Base-by-base conservation (phyloP, 2,113 vertebrate genomes). In the Chaetorhynchus papuensis region DNA sequence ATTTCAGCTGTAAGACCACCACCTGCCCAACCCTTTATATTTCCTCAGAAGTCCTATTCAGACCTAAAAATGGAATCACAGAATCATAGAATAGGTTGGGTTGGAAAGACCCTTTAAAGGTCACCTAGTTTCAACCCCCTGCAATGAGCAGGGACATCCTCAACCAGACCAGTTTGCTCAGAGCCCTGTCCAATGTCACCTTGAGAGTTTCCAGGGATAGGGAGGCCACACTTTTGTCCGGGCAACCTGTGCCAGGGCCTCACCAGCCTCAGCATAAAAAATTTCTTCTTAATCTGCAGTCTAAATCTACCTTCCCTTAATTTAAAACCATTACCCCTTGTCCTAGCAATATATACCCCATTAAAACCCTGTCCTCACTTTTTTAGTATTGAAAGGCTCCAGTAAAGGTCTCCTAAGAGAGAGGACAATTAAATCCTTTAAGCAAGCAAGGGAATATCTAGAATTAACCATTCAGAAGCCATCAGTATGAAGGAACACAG, bases 401-500 rank as follows among this genome's bases (percentile, higher is more conserved):
- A 49, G 27, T 33, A 24, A 54, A 66, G 17, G 27, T 57, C 30
- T 28, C 42, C 42, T 10, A 10, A 22, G 56, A 60, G 17, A 45
- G 10, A 50, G 11, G 5, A 20, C 3, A 66, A 71, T 53, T n/a
- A 66, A 44, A 72, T 53, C 47, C 12, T 80, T 66, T 47, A 66
- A 77, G 56, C 3, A 52, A 88, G 16, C 6, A 19, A 66, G 6
- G 7, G 3, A 87, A 20, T 30, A 57, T 15, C 35, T 50, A 23
- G 8, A 86, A 66, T 80, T 76, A 86, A 63, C 59, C 17, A 70
- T 28, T 81, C 20, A 83, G 54, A 78, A 89, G 11, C 4, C 83
- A 31, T 13, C 13, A 9, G 10, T 9, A n/a, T 0, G 2, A 23
- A 30, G 20, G 30, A 81, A 83, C 1, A 2, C 15, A 27, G 6